These are phyloP conservation scores for Propsilocerus akamusi DNA, from an alignment of 1,140 invertebrate genomes.

Conservation along the genomic window DNA sequence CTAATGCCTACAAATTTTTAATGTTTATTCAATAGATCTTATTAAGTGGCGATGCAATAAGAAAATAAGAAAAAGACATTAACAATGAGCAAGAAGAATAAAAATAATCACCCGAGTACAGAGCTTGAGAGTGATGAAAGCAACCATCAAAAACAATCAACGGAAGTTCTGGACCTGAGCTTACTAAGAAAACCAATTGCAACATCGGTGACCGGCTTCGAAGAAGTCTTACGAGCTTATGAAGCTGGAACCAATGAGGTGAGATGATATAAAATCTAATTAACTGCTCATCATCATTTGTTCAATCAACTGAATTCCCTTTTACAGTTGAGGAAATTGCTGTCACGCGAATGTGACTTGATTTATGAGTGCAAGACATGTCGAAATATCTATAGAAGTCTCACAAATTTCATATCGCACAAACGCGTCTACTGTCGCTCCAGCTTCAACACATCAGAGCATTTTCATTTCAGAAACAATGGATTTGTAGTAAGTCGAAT, in stretches of 20 bases:
- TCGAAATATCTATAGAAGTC: conserved; percentile 60
- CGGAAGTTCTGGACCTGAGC: conserved; percentile 29
- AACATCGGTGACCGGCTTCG: conserved; percentile 37
- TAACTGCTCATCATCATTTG: conserved; percentile 9
- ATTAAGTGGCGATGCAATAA: too few species aligned
- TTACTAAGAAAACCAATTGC: conserved; percentile 38
- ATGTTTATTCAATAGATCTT: too few species aligned
- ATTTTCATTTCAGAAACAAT: conserved; percentile 25
- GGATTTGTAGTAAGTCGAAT: conserved; percentile 32
- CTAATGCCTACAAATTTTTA: too few species aligned
- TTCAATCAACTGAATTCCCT: conserved; percentile 8
- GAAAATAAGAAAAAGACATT: neutral
- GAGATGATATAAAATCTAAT: conserved; percentile 12
- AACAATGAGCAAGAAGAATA: neutral
- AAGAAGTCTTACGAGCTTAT: conserved; percentile 35
- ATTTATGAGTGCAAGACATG: conserved; percentile 74
- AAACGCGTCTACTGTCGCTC: conserved; percentile 58
- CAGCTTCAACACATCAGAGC: conserved; percentile 26
- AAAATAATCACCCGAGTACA: neutral
- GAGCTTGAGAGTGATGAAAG: neutral
- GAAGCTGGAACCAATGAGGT: conserved; percentile 40
- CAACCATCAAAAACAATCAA: neutral
- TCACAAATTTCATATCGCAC: conserved; percentile 68
- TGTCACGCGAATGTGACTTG: conserved; percentile 61
- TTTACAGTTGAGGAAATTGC: conserved; percentile 43